These are phyloP conservation scores for Ophthalmolycus amberensis DNA, from an alignment of 2,113 vertebrate species.

Conservation along the genomic window DNA sequence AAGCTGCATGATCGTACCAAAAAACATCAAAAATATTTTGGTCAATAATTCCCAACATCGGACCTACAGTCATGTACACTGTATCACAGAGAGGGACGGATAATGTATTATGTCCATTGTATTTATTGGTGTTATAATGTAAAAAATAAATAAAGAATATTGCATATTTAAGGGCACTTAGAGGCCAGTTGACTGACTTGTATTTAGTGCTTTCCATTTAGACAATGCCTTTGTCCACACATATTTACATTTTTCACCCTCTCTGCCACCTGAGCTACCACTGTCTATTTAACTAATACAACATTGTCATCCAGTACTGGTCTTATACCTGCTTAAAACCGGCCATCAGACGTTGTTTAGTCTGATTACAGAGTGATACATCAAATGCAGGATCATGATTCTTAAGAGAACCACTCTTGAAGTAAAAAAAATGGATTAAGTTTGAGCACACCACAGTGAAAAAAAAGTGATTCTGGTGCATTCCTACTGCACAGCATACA, in stretches of 20 bases:
- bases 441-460: slow-evolving; percentile 27
- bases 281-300: not conserved
- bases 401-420: not conserved
- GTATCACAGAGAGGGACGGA: not conserved
- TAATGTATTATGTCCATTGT: not conserved
- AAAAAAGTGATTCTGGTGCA: slow-evolving; percentile 27
- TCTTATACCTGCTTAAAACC: not conserved
- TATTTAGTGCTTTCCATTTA: slow-evolving; percentile 21
- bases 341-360: not conserved
- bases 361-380: not conserved
- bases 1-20: not conserved
- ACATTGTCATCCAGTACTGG: not conserved
- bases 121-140: slow-evolving; percentile 17
- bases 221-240: slow-evolving; percentile 10
- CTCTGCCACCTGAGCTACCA: not conserved
- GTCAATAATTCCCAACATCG: not conserved
- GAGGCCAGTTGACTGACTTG: slow-evolving; percentile 13
- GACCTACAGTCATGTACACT: not conserved
- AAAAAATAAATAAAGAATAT: slow-evolving; percentile 14
- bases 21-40: not conserved
- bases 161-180: slow-evolving; percentile 6
- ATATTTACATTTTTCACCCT: not conserved
- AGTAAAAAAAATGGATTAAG: not conserved
- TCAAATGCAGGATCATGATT: not conserved
- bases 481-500: slow-evolving; percentile 47